These are phyloP conservation scores for Cranoglanis bouderius DNA, from an alignment of 2,113 vertebrate species.

Conservation along the genomic window DNA sequence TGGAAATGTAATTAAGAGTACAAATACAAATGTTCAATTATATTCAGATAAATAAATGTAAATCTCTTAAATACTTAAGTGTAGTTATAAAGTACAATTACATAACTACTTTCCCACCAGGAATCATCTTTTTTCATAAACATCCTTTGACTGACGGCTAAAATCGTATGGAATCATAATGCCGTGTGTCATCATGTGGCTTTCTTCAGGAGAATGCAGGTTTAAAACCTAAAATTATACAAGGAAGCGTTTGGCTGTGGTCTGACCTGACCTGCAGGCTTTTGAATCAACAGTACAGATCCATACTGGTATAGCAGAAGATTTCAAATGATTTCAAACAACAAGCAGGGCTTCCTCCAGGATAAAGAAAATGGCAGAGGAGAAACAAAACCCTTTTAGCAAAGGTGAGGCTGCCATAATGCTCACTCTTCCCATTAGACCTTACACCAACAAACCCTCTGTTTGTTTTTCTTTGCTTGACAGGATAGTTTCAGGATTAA, in stretches of 20 bases:
- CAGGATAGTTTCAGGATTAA: conserved; percentile 46
- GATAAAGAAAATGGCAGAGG: conserved; percentile 26
- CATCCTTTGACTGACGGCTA: background rate
- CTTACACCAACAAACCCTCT: background rate
- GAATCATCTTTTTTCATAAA: background rate
- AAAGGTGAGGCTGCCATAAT: conserved; percentile 34
- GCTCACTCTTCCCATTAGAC: background rate
- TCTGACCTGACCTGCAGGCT: background rate
- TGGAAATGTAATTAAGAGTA: background rate
- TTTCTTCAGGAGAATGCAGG: background rate
- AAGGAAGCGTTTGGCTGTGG: background rate
- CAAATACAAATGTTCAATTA: background rate
- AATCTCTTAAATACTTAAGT: background rate
- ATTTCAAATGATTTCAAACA: background rate
- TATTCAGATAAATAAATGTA: background rate
- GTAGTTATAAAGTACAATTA: background rate
- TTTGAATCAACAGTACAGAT: background rate
- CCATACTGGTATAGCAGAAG: background rate
- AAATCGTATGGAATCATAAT: background rate
- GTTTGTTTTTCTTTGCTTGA: conserved; percentile 36
- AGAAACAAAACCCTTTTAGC: conserved; percentile 7
- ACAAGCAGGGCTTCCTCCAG: background rate
- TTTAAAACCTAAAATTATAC: background rate
- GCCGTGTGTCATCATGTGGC: background rate
- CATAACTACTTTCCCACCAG: background rate